Evolutionary conservation across 2,888 invertebrate genomes (phyloP), one percentile per base, ranked within the genome.

Genomic region (Lithosia quadra): DNA sequence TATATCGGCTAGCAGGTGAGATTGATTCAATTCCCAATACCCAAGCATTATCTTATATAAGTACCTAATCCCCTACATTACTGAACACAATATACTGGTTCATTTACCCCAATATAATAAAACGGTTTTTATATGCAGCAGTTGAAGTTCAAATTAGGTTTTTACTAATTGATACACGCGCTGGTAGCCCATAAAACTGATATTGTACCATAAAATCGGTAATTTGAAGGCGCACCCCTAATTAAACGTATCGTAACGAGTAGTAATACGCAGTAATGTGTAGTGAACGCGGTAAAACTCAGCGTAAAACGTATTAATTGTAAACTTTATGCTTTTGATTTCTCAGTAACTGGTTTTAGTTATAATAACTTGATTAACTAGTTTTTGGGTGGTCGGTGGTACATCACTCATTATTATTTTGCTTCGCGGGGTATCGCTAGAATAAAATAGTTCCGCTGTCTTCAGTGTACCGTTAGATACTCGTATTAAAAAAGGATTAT

Each of bases 131-230:
- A 43, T 13, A 43, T 36, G 28, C 18, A 55, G 8, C 53, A 34
- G 33, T 22, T 55, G 24, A 56, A 28, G 22, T 39, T 18, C 11
- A 22, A 65, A 66, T 67, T 56, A 67, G 57, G 43, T 60, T 64
- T 60, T 49, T 13, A 67, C 61, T 67, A 71, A 67, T 61, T 71
- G 64, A 64, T 67, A 63, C 61, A 64, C 39, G 60, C 63, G 53
- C 61, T 24, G 63, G 28, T 36, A 34, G 18, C 60, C 34, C 65
- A 63, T 79, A 77, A 79, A 79, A 70, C n/a, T 53, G 65, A 73
- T 71, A 79, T 77, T 60, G 74, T 68, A 63, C 67, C 60, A 77
- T 79, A 77, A 79, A 79, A 76, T 77, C 58, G 13, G 68, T 73
- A 66, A 75, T 72, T 75, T 61, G 65, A 71, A 74, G 71, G 39